Evolutionary conservation across 2,113 vertebrate species (phyloP), one percentile per base, ranked within the genome.

Genomic region (Bombycilla garrulus): DNA sequence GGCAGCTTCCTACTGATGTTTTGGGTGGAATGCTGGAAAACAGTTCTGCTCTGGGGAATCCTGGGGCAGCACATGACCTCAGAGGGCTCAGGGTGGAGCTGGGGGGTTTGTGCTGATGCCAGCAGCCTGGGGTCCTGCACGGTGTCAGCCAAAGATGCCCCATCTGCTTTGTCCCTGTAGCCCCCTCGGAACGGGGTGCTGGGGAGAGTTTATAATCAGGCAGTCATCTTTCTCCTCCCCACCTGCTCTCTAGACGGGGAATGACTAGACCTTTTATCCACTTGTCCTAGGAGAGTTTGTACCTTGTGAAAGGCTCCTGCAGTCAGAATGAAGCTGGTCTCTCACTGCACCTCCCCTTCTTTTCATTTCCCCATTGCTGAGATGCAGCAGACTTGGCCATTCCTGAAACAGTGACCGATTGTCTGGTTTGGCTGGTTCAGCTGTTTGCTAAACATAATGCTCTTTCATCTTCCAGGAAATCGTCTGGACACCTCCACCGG

Each of bases 401-500:
- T 92, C 56, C 64, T 0, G 2, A 80, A 96, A 94, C 95, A 96
- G 88, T 96, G 95, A 96, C 94, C n/a, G 40, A 95, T 94, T 96
- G 96, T 95, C 94, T 94, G 93, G 56, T 92, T 93, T 95, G 94
- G 95, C 96, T 95, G 92, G 92, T 90, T 95, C 82, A 86, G 92
- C 94, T 95, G 18, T 97, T 97, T 83, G 94, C 94, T 95, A 73
- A 96, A 93, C 91, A 92, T 96, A 94, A 95, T 96, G 93, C 88
- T 94, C 95, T 96, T 96, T 96, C 95, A 96, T 95, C 95, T 94
- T 95, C 65, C 40, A 94, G 96, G 94, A 96, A 96, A 94, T 93
- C 22, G 86, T 96, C 96, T 93, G 95, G 94, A 93, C 94, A 97
- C 92, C 94, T 96, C 92, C 76, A 90, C 94, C n/a, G 0, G 88